Evolutionary conservation across 2,888 invertebrate genomes (phyloP).

Genomic region (Pammene aurita): DNA sequence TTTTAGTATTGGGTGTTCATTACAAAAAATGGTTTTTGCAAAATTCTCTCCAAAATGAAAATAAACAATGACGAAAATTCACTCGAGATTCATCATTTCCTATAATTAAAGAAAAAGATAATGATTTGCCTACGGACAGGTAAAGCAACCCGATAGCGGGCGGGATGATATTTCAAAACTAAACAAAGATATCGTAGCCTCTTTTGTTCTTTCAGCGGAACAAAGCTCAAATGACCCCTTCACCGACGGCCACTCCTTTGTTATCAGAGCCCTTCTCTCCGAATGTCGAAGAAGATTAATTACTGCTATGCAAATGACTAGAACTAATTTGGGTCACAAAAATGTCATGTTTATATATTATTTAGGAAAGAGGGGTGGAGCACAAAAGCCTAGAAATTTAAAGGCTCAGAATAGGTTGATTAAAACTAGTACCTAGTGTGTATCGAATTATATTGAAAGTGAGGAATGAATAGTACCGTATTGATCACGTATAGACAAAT

Average conservation of each 20-base stretch:
- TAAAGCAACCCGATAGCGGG: constrained; percentile 51
- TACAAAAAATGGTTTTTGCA: too few species aligned
- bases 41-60: too few species aligned
- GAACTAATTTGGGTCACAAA: constrained; percentile 34
- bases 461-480: neutral
- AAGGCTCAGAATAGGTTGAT: constrained; percentile 1
- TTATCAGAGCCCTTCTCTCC: constrained; percentile 63
- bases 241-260: constrained; percentile 62
- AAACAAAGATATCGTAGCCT: constrained; percentile 66
- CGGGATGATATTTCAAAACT: constrained; percentile 67
- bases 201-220: constrained; percentile 59
- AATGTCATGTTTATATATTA: constrained; percentile 33
- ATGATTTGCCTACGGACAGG: constrained; percentile 23
- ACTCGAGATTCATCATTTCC: neutral
- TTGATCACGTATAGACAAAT: too few species aligned
- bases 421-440: neutral
- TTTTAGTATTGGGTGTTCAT: too few species aligned
- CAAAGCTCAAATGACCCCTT: constrained; percentile 73
- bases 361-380: constrained; percentile 9
- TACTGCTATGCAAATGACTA: constrained; percentile 63
- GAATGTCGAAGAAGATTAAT: constrained; percentile 75
- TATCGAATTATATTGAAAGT: neutral
- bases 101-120: constrained; percentile 29
- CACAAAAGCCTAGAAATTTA: constrained; percentile 7
- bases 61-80: neutral